phyloP scores from a whole-genome alignment of 2,797 vertebrate species.

The Acanthis flammea region DNA sequence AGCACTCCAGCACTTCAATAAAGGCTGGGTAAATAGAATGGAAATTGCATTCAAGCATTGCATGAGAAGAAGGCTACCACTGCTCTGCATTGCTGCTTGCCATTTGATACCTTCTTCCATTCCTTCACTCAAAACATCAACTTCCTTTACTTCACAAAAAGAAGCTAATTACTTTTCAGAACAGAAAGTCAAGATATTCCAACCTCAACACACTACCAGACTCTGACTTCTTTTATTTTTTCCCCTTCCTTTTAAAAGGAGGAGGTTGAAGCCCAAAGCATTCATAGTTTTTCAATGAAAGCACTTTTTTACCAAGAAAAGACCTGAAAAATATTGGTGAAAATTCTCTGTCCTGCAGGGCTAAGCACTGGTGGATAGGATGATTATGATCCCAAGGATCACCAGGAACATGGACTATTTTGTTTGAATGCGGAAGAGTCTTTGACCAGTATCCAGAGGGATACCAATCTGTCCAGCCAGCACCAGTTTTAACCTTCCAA shows the following conservation, averaged over 20 bases:
- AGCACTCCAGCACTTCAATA: not conserved
- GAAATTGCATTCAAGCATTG: not conserved
- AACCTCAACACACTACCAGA: not conserved
- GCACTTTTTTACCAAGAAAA: not conserved
- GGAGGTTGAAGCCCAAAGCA: not conserved
- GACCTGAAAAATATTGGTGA: not conserved
- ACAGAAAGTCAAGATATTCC: not conserved
- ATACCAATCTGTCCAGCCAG: not conserved
- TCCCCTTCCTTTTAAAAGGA: not conserved
- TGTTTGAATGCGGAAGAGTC: not conserved
- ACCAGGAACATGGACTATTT: not conserved
- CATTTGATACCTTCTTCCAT: not conserved
- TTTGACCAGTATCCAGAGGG: not conserved
- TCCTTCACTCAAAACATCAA: not conserved
- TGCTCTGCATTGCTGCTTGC: not conserved
- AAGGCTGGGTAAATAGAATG: not conserved
- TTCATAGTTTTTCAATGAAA: not conserved
- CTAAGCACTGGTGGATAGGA: not conserved
- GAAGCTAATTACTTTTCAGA: not conserved
- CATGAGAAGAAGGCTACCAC: rapidly evolving
- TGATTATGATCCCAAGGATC: not conserved
- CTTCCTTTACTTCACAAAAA: not conserved
- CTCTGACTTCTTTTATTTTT: not conserved
- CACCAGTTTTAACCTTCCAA: not conserved
- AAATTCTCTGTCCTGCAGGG: not conserved